These are phyloP conservation scores for Lycocorax pyrrhopterus DNA, from an alignment of 2,113 vertebrate species.

Conservation along the genomic window DNA sequence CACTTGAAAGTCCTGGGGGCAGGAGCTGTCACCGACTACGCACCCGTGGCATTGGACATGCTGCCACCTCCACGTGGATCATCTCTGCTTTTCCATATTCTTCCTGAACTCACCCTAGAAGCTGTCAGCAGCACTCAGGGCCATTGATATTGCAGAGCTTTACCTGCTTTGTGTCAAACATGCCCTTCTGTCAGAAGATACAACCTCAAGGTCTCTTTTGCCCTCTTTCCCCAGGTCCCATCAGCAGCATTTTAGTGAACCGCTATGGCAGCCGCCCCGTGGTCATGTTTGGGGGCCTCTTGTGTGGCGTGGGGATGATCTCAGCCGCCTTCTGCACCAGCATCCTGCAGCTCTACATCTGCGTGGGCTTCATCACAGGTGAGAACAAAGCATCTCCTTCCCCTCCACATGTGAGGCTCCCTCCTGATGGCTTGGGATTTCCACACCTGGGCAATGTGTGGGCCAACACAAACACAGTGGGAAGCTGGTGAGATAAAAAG, in stretches of 20 bases:
- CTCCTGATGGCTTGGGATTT: not conserved
- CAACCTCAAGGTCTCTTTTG: not conserved
- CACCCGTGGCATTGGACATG: not conserved
- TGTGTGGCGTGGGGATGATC: slow-evolving; percentile 76
- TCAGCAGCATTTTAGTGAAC: slow-evolving; percentile 78
- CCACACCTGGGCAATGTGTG: not conserved
- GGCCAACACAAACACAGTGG: accelerated
- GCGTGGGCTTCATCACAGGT: slow-evolving; percentile 81
- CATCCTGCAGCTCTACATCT: slow-evolving; percentile 80
- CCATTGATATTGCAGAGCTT: not conserved
- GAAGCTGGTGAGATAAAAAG: not conserved
- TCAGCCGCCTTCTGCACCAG: slow-evolving; percentile 77
- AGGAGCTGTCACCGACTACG: not conserved
- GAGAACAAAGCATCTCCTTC: not conserved
- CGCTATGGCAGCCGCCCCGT: slow-evolving; percentile 80
- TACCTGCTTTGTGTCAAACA: not conserved
- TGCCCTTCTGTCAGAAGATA: not conserved
- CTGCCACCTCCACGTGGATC: not conserved
- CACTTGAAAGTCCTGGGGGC: not conserved
- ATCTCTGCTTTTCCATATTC: not conserved
- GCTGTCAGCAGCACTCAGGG: not conserved
- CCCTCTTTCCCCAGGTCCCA: slow-evolving; percentile 64
- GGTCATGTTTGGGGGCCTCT: slow-evolving; percentile 78
- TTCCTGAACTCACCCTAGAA: not conserved
- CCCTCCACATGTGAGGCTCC: accelerated